Evolutionary conservation across 2,888 invertebrate genomes (phyloP), one percentile per base, ranked within the genome.

Genomic region (Gryllus longicercus): DNA sequence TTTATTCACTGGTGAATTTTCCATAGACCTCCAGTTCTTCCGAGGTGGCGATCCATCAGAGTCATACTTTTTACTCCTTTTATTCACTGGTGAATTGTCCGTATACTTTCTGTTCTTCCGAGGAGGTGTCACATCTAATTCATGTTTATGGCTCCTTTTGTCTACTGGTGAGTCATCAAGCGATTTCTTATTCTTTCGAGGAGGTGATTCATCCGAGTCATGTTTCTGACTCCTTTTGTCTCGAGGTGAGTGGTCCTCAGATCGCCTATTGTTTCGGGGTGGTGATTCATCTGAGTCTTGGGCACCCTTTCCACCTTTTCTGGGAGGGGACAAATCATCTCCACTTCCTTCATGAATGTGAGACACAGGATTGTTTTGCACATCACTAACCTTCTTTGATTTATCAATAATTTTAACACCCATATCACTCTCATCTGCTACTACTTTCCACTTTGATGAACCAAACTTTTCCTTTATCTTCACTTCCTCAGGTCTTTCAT

Each of bases 401-500:
- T 79, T 77, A n/a, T 76, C 82, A 74, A 79, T 80, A 12, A 82
- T 80, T 81, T 79, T 80, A 18, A 83, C 78, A 76, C 82, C 82
- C 51, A 82, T 81, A 2, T 82, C 82, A 80, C 81, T 78, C 50
- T 81, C 83, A 80, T 82, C 82, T 78, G 81, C 78, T 25, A 83
- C 78, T 49, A 82, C 80, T 77, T 81, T 82, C 83, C 83, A 83
- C 50, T 79, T 77, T 21, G 81, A 82, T 8, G 82, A 79, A 11
- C 79, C 81, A 75, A 83, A 83, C 63, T 83, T 81, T 78, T 85
- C 85, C 51, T 84, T 78, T 11, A 80, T 83, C 82, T 86, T 83
- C 14, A 94, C 84, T 83, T 93, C 91, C 79, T 91, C 89, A 0
- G 94, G 93, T 83, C 94, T 86, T 77, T 97, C 96, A 86, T 97